Conservation (phyloP, 2,113 vertebrate species). For the Eira barbara region DNA sequence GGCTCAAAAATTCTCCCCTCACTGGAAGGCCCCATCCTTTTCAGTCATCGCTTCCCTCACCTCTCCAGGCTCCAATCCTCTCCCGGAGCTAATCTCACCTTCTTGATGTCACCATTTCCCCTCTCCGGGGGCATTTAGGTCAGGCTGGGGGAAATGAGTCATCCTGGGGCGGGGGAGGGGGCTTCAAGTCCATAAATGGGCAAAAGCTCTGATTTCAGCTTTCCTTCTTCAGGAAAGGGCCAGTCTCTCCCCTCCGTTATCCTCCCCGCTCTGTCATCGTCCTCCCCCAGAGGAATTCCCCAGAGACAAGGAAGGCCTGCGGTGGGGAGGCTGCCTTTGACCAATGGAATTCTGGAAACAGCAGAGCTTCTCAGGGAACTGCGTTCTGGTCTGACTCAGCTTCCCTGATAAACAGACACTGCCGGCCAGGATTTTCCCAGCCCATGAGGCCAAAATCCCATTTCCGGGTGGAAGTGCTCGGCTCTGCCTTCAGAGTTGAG, state of each 20-base stretch:
- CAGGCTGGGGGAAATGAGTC: constrained; percentile 37
- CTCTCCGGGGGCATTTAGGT: not conserved
- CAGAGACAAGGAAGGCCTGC: constrained; percentile 42
- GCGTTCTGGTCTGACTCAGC: constrained; percentile 63
- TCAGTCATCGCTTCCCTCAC: not conserved
- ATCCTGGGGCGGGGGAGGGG: not conserved
- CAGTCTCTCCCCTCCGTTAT: not conserved
- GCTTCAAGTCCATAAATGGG: constrained; percentile 66
- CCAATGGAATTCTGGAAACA: constrained; percentile 56
- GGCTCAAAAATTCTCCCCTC: not conserved
- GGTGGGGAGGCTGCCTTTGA: not conserved
- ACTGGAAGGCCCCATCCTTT: not conserved
- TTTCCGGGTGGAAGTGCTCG: constrained; percentile 4
- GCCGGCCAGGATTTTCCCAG: constrained; percentile 68
- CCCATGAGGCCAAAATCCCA: not conserved
- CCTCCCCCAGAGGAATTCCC: constrained; percentile 58
- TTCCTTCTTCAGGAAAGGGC: not conserved
- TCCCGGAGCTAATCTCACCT: not conserved
- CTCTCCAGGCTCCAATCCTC: not conserved
- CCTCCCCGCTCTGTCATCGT: not conserved
- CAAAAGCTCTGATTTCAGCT: constrained; percentile 20
- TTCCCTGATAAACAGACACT: constrained; percentile 63
- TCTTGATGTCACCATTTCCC: not conserved
- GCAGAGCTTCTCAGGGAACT: constrained; percentile 36
- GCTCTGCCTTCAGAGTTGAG: not conserved